These are phyloP conservation scores for Tympanoctomys barrerae DNA, from an alignment of 2,797 vertebrate species.

Conservation along the genomic window DNA sequence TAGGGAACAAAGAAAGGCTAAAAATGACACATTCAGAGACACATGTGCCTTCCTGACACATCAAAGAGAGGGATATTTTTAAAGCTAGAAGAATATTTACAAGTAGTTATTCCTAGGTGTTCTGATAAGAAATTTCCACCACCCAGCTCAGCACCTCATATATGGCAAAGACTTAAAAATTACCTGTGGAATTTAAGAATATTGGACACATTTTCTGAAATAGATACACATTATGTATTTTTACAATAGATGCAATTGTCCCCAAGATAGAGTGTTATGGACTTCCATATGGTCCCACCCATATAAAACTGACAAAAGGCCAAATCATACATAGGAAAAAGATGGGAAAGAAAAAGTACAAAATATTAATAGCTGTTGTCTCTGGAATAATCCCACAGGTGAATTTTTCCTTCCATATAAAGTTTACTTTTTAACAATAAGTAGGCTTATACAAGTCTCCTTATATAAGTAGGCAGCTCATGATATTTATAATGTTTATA, in stretches of 20 bases:
- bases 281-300: not conserved
- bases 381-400: not conserved
- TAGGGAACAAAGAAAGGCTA: constrained; percentile 45
- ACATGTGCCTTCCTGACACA: not conserved
- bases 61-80: not conserved
- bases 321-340: constrained; percentile 37
- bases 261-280: not conserved
- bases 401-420: not conserved
- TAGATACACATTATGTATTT: not conserved
- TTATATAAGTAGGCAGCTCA: not conserved
- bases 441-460: not conserved
- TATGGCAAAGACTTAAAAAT: not conserved
- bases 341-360: not conserved
- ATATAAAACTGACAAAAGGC: constrained; percentile 32
- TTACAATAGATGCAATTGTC: not conserved
- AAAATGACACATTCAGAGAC: not conserved
- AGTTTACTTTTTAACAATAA: constrained; percentile 27
- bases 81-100: constrained; percentile 41
- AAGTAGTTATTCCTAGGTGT: constrained; percentile 12
- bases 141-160: not conserved
- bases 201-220: constrained; percentile 37
- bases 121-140: constrained; percentile 15
- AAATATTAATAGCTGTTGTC: constrained; percentile 35
- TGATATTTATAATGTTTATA: not conserved
- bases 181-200: not conserved